Conservation (phyloP, 2,113 vertebrate species). For the Chionomys nivalis region DNA sequence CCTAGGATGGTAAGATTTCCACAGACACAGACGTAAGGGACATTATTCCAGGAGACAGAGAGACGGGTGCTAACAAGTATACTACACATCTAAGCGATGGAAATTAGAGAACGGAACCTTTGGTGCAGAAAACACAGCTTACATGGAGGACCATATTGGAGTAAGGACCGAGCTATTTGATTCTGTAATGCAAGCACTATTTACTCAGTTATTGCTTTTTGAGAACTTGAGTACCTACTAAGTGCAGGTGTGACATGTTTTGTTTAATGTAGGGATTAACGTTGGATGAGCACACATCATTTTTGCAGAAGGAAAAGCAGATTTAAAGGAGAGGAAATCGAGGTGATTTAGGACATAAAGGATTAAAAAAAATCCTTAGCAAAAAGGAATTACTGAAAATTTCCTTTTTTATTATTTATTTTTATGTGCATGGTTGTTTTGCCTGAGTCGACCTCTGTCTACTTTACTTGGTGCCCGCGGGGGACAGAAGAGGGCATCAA, state of each 20-base stretch:
- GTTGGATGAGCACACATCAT: background rate
- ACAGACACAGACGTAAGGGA: background rate
- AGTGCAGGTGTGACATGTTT: background rate
- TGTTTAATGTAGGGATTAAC: background rate
- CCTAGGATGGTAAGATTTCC: conserved; percentile 23
- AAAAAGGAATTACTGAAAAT: background rate
- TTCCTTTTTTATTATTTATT: background rate
- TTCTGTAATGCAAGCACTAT: background rate
- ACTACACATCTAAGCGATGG: background rate
- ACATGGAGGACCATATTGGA: background rate
- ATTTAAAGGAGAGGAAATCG: background rate
- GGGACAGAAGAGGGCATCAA: background rate
- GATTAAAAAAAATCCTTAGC: background rate
- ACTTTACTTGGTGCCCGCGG: background rate
- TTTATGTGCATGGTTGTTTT: background rate
- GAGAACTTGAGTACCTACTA: conserved; percentile 1
- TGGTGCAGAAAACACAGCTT: background rate
- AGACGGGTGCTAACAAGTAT: background rate
- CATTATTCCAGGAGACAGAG: conserved; percentile 32
- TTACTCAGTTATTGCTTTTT: conserved; percentile 29
- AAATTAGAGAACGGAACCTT: conserved; percentile 7
- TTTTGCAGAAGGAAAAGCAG: background rate
- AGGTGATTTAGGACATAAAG: background rate
- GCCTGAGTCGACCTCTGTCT: background rate
- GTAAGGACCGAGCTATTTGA: background rate